Base-by-base conservation (phyloP, 2,113 vertebrate genomes). In the Taxidea taxus region DNA sequence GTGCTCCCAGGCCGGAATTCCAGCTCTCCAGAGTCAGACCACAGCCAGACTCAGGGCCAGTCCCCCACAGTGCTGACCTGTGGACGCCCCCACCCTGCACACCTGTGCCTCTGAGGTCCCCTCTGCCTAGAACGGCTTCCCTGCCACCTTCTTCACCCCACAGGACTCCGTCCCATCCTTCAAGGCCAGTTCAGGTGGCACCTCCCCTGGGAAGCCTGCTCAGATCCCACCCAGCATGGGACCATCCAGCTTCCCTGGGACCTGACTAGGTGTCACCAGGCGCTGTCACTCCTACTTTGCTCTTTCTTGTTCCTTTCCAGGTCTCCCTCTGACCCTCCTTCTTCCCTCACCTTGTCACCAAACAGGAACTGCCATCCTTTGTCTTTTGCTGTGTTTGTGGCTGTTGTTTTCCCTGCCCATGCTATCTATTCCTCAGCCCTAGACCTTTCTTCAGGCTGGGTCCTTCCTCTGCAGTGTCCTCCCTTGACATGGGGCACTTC, bases 21-120 rank as follows among this genome's bases (percentile, higher is more conserved):
- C 56, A 58, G 21, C 56, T 21, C 56, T 58, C 56, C 56, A 0
- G 58, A 39, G 51, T n/a, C 62, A 74, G 68, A 83, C 44, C 75
- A 62, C 58, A 87, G 56, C 66, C 56, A 60, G 58, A 58, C 64
- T 72, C 70, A 42, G 10, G 1, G 21, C 70, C 42, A 0, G 2
- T 29, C 37, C 12, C 34, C 60, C 70, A 74, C 20, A 47, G n/a
- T 0, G 0, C 14, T 8, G 34, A 16, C 9, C 29, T 58, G 20
- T 54, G 58, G 82, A 39, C 0, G 66, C 18, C 31, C 18, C 7
- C 1, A 13, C 20, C 6, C 68, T 21, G 4, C 34, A 84, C 25
- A 13, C 47, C 51, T 29, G 42, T 6, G 25, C 12, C 0, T 27
- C 18, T 0, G 1, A 39, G 25, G 34, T 23, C 21, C n/a, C 18